Conservation (phyloP, 1,140 invertebrate species). For the Colletes gigas region DNA sequence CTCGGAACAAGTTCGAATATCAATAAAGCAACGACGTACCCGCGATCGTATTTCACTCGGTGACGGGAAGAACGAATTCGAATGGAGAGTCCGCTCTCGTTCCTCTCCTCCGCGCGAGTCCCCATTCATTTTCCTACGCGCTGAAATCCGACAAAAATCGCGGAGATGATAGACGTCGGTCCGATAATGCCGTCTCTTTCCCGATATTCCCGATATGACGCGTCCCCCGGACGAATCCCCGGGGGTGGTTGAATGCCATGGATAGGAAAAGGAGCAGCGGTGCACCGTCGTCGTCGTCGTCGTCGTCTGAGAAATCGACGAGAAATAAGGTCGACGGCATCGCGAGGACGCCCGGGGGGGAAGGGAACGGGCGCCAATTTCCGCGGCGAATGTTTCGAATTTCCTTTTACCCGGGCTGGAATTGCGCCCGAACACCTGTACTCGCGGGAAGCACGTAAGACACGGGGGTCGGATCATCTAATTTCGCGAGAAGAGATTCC, state of each 20-base stretch:
- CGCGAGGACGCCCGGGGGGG: too few species aligned
- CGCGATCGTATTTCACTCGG: constrained; percentile 36
- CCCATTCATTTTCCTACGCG: constrained; percentile 32
- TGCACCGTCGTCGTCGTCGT: too few species aligned
- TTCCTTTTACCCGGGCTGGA: not conserved
- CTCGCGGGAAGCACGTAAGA: not conserved
- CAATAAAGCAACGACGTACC: constrained; percentile 26
- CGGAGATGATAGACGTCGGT: constrained; percentile 13
- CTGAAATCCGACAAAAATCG: constrained; percentile 25
- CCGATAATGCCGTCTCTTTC: not conserved
- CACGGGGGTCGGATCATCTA: not conserved
- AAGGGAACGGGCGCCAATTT: not conserved
- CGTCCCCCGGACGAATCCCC: not conserved
- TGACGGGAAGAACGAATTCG: constrained; percentile 17
- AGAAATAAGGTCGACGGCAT: too few species aligned
- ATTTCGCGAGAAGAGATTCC: constrained; percentile 2
- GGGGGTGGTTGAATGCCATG: not conserved
- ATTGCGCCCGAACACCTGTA: not conserved
- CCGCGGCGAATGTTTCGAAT: constrained; percentile 13
- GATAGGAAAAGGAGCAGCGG: not conserved
- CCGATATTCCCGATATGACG: not conserved
- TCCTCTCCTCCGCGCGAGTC: not conserved
- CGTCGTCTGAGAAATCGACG: not conserved
- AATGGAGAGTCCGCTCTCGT: not conserved
- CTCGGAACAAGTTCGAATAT: constrained; percentile 33